phyloP scores from a whole-genome alignment of 2,888 invertebrate species.

The Drosophila kambysellisi region DNA sequence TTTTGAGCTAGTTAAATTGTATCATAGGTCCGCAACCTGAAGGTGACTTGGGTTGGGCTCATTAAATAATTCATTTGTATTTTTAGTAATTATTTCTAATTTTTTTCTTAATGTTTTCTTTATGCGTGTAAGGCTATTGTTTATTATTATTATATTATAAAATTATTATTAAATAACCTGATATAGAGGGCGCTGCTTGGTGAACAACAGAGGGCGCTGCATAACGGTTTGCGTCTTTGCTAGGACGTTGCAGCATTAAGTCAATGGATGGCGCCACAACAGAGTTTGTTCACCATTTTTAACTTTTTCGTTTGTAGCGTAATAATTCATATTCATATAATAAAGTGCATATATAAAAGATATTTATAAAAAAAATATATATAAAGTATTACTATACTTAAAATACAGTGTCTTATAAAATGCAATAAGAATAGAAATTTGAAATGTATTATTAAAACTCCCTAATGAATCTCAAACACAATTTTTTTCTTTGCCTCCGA shows the following conservation, averaged over 20 bases:
- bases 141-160: not conserved
- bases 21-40: not conserved
- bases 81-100: not conserved
- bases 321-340: not conserved
- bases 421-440: not conserved
- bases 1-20: not conserved
- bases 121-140: not conserved
- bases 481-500: not conserved
- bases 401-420: not conserved
- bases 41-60: conserved; percentile 1
- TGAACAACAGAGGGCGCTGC: conserved; percentile 23
- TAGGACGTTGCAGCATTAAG: not conserved
- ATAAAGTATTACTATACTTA: too few species aligned
- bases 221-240: conserved; percentile 6
- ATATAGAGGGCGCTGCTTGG: conserved; percentile 17
- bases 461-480: too few species aligned
- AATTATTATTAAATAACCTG: not conserved
- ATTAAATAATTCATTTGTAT: not conserved
- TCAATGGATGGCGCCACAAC: not conserved
- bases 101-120: not conserved
- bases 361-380: too few species aligned
- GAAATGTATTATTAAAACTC: not conserved
- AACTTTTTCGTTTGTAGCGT: not conserved
- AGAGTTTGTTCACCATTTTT: too few species aligned
- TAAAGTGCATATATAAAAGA: not conserved